Conservation (phyloP, 2,797 vertebrate genomes). For the Myotis findleyi region DNA sequence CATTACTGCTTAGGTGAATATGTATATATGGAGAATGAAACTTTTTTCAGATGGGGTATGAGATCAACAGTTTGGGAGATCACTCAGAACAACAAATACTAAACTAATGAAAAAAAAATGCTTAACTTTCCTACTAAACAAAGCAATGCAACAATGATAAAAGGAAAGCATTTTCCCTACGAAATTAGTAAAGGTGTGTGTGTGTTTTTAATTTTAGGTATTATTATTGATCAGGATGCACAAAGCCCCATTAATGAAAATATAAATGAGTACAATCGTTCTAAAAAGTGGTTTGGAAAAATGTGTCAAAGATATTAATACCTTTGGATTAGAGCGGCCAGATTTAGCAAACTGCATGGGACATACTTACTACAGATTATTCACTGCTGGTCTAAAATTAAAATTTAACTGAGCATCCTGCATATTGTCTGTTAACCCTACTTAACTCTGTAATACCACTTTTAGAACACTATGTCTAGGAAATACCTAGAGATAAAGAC, state of each 20-base stretch:
- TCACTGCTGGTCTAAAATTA: conserved; percentile 1
- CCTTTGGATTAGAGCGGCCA: background rate
- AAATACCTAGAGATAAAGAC: conserved; percentile 22
- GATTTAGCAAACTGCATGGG: background rate
- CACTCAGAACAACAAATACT: background rate
- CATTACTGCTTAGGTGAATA: background rate
- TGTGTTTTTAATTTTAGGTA: conserved; percentile 13
- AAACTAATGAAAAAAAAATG: background rate
- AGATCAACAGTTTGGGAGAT: conserved; percentile 40
- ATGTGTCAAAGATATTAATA: conserved; percentile 41
- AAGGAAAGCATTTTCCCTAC: background rate
- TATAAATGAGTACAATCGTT: conserved; percentile 29
- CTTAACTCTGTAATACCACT: background rate
- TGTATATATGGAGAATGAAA: background rate
- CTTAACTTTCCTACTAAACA: conserved; percentile 5
- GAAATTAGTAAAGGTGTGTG: background rate
- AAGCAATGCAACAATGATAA: background rate
- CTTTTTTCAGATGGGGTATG: background rate
- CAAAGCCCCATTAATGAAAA: conserved; percentile 10
- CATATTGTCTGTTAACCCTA: conserved; percentile 18
- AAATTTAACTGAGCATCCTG: background rate
- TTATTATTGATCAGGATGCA: background rate
- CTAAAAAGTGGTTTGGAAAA: conserved; percentile 60
- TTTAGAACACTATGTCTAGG: background rate
- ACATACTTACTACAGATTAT: background rate